These are phyloP conservation scores for Lutjanus erythropterus DNA, from an alignment of 2,113 vertebrate species.

Conservation along the genomic window DNA sequence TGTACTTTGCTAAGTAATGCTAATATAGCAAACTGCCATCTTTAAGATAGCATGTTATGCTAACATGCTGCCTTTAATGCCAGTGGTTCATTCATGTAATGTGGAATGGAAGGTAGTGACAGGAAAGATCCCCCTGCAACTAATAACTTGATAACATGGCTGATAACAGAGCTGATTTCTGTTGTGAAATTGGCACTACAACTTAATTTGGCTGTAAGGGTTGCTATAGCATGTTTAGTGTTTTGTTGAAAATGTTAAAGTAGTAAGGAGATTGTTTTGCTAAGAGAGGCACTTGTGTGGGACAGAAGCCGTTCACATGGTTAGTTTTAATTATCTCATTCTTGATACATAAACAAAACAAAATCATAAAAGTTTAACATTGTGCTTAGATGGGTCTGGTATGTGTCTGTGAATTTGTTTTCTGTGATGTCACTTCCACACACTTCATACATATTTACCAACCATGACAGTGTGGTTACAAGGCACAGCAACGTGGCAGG, in stretches of 20 bases:
- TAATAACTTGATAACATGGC: too few species aligned
- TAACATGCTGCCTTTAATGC: too few species aligned
- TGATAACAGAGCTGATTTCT: not conserved
- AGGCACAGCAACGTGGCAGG: too few species aligned
- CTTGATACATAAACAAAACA: conserved; percentile 3
- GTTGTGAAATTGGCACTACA: not conserved
- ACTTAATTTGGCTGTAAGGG: too few species aligned
- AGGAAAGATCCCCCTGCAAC: not conserved
- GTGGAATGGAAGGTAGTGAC: not conserved
- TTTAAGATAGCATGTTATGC: not conserved
- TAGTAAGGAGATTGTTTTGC: not conserved
- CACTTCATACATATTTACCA: not conserved
- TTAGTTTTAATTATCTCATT: not conserved
- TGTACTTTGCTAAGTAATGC: not conserved
- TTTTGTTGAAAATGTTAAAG: not conserved
- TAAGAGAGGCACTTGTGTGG: not conserved
- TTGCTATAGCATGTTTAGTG: not conserved
- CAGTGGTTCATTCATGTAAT: not conserved
- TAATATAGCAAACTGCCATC: not conserved
- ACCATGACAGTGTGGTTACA: too few species aligned
- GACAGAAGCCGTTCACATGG: not conserved
- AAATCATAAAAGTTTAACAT: too few species aligned
- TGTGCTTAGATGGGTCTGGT: not conserved
- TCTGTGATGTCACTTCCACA: not conserved
- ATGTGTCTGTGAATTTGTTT: not conserved